These are phyloP conservation scores for Hetaerina titia DNA, from an alignment of 2,888 invertebrate species.

Conservation along the genomic window DNA sequence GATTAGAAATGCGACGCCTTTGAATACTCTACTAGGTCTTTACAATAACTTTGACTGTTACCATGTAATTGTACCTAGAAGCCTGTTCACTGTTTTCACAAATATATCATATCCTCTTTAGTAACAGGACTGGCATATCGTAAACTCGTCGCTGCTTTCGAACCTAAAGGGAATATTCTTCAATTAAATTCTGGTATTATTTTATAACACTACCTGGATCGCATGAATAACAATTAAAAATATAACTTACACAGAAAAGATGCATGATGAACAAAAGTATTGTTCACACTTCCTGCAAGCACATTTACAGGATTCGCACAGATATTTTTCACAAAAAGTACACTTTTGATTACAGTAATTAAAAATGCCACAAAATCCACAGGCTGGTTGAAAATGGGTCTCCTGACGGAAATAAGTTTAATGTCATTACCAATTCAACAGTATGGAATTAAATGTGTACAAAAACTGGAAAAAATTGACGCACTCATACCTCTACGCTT, in stretches of 20 bases:
- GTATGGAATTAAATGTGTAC: not conserved
- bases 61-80: not conserved
- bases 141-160: slow-evolving; percentile 30
- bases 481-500: not conserved
- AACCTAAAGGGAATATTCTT: not conserved
- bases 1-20: not conserved
- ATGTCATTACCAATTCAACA: not conserved
- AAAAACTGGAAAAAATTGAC: not conserved
- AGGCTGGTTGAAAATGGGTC: not conserved
- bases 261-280: slow-evolving; percentile 28
- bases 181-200: not conserved
- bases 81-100: not conserved
- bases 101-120: not conserved
- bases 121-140: slow-evolving; percentile 26
- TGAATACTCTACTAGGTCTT: not conserved
- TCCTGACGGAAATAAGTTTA: not conserved
- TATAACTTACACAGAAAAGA: slow-evolving; percentile 34
- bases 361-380: not conserved
- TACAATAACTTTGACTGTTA: not conserved
- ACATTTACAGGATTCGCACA: not conserved
- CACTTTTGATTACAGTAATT: not conserved
- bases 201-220: not conserved
- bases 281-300: not conserved
- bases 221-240: not conserved
- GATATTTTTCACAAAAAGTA: slow-evolving; percentile 25